Conservation (phyloP, 2,797 vertebrate species). For the Sebastes aleutianus region DNA sequence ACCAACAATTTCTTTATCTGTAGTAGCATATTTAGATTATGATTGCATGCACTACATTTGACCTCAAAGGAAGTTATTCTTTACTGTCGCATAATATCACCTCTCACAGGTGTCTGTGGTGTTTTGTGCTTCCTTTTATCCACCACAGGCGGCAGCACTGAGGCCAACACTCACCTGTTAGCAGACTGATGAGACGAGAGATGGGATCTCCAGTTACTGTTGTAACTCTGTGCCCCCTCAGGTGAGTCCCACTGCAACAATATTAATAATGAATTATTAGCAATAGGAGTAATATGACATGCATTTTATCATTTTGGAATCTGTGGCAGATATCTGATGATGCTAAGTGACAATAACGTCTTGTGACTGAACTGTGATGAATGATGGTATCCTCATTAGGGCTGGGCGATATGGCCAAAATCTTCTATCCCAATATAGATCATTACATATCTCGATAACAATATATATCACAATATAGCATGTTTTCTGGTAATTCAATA, state of each 20-base stretch:
- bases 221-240: constrained; percentile 9
- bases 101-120: neutral
- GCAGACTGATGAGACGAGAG: constrained; percentile 12
- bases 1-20: neutral
- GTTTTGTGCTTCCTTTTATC: neutral
- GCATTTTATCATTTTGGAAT: neutral
- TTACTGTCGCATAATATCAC: neutral
- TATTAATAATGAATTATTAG: neutral
- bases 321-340: neutral
- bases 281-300: neutral
- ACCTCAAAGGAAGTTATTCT: neutral
- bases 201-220: constrained; percentile 37
- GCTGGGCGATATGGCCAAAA: too few relatives aligned
- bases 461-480: too few relatives aligned
- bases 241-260: constrained; percentile 42
- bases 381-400: neutral
- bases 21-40: neutral
- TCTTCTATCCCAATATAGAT: too few relatives aligned
- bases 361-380: neutral
- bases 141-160: constrained; percentile 55
- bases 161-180: neutral
- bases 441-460: too few relatives aligned
- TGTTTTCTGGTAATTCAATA: too few relatives aligned
- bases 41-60: neutral
- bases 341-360: neutral